Evolutionary conservation across 2,113 vertebrate genomes (phyloP).

Genomic region (Maccullochella peelii): DNA sequence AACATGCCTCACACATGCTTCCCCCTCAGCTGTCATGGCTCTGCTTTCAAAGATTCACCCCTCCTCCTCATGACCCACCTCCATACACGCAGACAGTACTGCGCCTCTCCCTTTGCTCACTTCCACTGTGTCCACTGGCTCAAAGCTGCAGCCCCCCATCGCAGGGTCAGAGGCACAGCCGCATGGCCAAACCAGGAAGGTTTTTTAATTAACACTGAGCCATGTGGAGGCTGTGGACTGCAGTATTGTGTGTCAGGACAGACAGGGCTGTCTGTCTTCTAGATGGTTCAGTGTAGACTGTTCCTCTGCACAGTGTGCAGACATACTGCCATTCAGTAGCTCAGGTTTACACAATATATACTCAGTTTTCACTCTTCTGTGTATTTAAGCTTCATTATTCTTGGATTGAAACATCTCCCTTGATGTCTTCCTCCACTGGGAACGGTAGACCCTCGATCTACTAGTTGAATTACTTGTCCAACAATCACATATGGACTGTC

Average conservation of each 20-base stretch:
- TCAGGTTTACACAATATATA: constrained; percentile 59
- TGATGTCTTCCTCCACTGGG: not conserved
- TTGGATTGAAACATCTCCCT: constrained; percentile 10
- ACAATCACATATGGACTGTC: not conserved
- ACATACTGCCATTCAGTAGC: constrained; percentile 40
- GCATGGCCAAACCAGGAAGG: constrained; percentile 57
- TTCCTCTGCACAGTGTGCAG: constrained; percentile 37
- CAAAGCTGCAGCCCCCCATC: constrained; percentile 51
- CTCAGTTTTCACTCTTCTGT: constrained; percentile 2
- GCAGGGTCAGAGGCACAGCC: constrained; percentile 54
- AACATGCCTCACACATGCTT: constrained; percentile 86
- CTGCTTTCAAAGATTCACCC: constrained; percentile 81
- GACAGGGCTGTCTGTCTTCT: constrained; percentile 65
- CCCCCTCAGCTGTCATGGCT: constrained; percentile 87
- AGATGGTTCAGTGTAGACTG: constrained; percentile 12
- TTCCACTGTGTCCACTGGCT: constrained; percentile 50
- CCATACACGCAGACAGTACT: constrained; percentile 60
- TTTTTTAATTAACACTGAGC: constrained; percentile 84
- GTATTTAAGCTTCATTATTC: constrained; percentile 19
- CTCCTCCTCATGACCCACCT: constrained; percentile 35
- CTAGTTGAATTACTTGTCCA: not conserved
- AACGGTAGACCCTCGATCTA: constrained; percentile 4
- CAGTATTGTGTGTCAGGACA: constrained; percentile 81
- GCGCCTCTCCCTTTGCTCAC: constrained; percentile 52
- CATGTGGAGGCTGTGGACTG: constrained; percentile 69